Conservation (phyloP, 2,113 vertebrate genomes). For the Stomatorhinus ivindoensis region DNA sequence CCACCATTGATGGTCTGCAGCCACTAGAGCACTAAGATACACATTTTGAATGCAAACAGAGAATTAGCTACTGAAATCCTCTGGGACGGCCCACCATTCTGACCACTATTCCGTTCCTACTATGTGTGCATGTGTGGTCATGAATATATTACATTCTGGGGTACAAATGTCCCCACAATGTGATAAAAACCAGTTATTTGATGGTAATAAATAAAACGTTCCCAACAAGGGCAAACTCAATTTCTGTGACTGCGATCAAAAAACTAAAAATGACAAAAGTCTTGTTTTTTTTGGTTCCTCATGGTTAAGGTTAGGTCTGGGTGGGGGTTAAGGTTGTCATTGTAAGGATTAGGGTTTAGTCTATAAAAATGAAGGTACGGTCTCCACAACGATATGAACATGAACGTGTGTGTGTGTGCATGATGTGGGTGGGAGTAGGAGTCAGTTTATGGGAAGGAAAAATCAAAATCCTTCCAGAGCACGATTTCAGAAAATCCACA, state of each 20-base stretch:
- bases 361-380: no score
- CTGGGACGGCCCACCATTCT: not conserved
- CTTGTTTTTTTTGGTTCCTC: no score
- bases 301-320: no score
- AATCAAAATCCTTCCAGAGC: constrained; percentile 2
- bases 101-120: not conserved
- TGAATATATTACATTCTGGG: no score
- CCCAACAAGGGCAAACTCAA: no score
- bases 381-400: not conserved
- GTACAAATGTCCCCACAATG: no score
- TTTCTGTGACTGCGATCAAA: no score
- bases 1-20: not conserved
- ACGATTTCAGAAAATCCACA: constrained; percentile 8
- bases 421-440: constrained; percentile 1
- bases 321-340: no score
- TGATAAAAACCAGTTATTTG: no score
- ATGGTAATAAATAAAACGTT: no score
- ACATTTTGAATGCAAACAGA: not conserved
- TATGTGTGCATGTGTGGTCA: not conserved
- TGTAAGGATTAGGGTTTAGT: no score
- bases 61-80: constrained; percentile 4
- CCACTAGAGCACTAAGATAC: not conserved
- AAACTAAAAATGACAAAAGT: no score
- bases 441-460: not conserved
- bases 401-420: not conserved